Evolutionary conservation across 2,797 vertebrate genomes (phyloP), one percentile per base, ranked within the genome.

Genomic region (Otolemur crassicaudatus): DNA sequence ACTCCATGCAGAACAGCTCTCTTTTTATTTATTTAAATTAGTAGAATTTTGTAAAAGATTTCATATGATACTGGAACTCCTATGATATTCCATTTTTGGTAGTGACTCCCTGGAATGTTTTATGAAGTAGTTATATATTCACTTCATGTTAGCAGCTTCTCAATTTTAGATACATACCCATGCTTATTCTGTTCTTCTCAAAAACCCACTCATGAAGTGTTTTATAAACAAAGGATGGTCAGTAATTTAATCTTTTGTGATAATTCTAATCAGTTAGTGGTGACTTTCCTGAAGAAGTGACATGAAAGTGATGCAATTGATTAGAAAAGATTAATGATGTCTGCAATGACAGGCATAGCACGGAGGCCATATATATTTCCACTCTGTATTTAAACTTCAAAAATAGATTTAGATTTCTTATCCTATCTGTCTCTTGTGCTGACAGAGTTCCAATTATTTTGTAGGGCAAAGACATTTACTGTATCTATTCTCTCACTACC

Each of bases 291-390:
- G 34, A 67, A 60, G 13, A n/a, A 37, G n/a, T 58, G 56, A 1
- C 23, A 69, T 49, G 43, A 76, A 67, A 81, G 22, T 17, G 12
- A 72, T 19, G 16, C 25, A 2, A 69, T 81, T 76, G 58, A 46
- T 61, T 37, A 37, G 34, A 37, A 37, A 37, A 37, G 34, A 37
- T 37, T 80, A 53, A 34, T 76, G 43, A 82, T 31, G 40, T n/a
- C 34, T 88, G 31, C 22, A 3, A 1, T 23, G 43, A 29, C 25
- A 65, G 5, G 20, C 20, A 3, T 46, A 29, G 31, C 13, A 5
- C 7, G 37, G 31, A 27, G 2, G 14, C 6, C 4, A 1, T 29
- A 3, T 29, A 6, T 4, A 53, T 31, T 5, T 5, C 20, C 25
- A 40, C 25, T 11, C 20, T 61, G 8, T 60, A 14, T 43, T 85